Percentiles rank a stretch among this genome's conserved stretches.
Evolutionary conservation across 1,140 invertebrate genomes (phyloP).

Genomic region (Drosophila miranda): DNA sequence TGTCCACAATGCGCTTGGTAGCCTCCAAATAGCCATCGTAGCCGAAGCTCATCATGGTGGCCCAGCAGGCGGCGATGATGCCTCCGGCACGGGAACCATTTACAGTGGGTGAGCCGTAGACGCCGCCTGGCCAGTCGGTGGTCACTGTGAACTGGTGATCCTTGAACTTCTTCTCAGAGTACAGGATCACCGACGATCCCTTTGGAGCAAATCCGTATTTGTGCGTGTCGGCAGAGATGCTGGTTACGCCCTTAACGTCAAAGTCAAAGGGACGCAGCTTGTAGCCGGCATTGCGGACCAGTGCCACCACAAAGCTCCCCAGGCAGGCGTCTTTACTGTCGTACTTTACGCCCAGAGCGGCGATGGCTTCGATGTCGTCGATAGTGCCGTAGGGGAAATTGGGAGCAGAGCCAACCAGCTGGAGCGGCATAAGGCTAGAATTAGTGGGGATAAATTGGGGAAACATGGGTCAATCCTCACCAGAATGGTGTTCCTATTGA

Average conservation of each 20-base stretch:
- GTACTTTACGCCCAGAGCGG: constrained; percentile 91
- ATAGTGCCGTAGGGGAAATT: constrained; percentile 98
- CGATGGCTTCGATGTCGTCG: constrained; percentile 94
- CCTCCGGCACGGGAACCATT: constrained; percentile 93
- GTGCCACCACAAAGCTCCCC: constrained; percentile 97
- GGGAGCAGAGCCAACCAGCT: constrained; percentile 97
- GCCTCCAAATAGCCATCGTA: constrained; percentile 92
- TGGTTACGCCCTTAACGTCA: constrained; percentile 94
- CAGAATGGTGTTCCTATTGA: constrained; percentile 95
- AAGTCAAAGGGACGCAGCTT: constrained; percentile 93
- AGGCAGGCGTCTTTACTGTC: constrained; percentile 97
- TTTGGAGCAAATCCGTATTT: constrained; percentile 99
- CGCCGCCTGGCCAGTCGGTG: constrained; percentile 99
- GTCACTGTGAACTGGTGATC: constrained; percentile 96
- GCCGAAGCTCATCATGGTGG: constrained; percentile 95
- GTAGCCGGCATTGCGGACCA: constrained; percentile 94
- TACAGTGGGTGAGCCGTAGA: constrained; percentile 98
- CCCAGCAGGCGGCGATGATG: constrained; percentile 98
- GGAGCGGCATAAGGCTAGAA: constrained; percentile 10
- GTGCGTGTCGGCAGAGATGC: constrained; percentile 99
- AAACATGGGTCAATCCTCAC: constrained; percentile 84
- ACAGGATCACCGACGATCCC: constrained; percentile 97
- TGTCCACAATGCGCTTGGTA: constrained; percentile 92
- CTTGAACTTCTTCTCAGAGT: constrained; percentile 90
- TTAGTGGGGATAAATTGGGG: background rate